Evolutionary conservation across 2,888 invertebrate species (phyloP).

Genomic region (Eurytoma californica): DNA sequence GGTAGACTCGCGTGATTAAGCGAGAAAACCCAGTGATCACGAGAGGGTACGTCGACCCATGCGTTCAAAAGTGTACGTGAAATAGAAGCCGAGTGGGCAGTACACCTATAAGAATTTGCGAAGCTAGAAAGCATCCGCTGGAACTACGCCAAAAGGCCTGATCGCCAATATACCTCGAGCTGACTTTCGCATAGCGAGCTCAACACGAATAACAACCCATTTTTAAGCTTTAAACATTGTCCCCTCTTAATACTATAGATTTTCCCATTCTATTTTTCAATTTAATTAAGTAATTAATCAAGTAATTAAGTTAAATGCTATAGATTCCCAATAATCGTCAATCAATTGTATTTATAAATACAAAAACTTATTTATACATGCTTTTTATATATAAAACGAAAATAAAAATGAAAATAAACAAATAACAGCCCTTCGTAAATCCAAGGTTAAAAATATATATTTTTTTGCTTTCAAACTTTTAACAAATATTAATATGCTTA

Average conservation of each 20-base stretch:
- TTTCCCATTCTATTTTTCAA: neutral
- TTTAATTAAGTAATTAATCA: neutral
- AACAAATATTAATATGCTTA: too few relatives aligned
- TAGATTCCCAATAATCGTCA: neutral
- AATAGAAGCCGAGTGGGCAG: conserved; percentile 49
- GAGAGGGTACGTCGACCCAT: conserved; percentile 61
- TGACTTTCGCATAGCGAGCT: conserved; percentile 5
- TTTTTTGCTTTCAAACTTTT: too few relatives aligned
- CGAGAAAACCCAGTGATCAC: conserved; percentile 64
- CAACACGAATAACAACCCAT: conserved; percentile 41
- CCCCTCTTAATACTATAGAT: neutral
- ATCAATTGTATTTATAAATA: neutral
- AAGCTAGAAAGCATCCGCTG: conserved; percentile 62
- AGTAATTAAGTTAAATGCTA: neutral
- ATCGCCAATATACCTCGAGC: conserved; percentile 59
- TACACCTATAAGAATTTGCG: conserved; percentile 61
- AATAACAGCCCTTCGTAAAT: too few relatives aligned
- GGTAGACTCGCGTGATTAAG: conserved; percentile 62
- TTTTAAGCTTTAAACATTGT: conserved; percentile 5
- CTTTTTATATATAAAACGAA: too few relatives aligned
- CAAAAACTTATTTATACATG: too few relatives aligned
- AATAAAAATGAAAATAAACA: too few relatives aligned
- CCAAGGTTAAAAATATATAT: too few relatives aligned
- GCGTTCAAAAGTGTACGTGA: conserved; percentile 52
- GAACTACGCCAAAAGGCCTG: conserved; percentile 60